A percentile compares a stretch with the other conserved stretches of the same genome.
phyloP scores from a whole-genome alignment of 1,140 invertebrate species.

The Nilaparvata lugens region DNA sequence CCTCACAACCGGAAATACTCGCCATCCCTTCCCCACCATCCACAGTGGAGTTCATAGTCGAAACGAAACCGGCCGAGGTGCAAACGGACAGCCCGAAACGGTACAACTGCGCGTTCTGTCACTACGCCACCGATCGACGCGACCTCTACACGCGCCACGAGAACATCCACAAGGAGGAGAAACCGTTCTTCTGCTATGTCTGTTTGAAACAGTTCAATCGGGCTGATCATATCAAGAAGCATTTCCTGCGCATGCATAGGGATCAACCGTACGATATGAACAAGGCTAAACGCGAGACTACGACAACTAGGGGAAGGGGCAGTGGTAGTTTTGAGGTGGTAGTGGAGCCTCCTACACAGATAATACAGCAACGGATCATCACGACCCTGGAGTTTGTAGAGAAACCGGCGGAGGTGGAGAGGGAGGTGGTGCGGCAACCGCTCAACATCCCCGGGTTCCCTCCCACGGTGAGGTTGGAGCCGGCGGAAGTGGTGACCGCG shows the following conservation, averaged over 20 bases:
- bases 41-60: neutral
- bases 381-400: neutral
- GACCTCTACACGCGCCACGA: slow-evolving; percentile 93
- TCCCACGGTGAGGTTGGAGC: slow-evolving; percentile 14
- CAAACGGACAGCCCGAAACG: slow-evolving; percentile 44
- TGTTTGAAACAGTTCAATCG: slow-evolving; percentile 87
- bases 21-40: neutral
- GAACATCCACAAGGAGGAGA: slow-evolving; percentile 90
- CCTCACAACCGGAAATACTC: slow-evolving; percentile 22
- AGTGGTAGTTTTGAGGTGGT: too few relatives aligned
- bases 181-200: slow-evolving; percentile 86
- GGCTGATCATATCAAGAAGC: slow-evolving; percentile 92
- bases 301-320: slow-evolving; percentile 21
- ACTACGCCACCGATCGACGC: slow-evolving; percentile 81
- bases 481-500: slow-evolving; percentile 13
- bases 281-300: slow-evolving; percentile 43
- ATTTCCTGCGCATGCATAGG: slow-evolving; percentile 82
- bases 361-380: too few relatives aligned
- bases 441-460: slow-evolving; percentile 23
- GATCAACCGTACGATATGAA: slow-evolving; percentile 79
- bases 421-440: neutral
- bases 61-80: neutral
- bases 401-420: slow-evolving; percentile 9
- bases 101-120: slow-evolving; percentile 75
- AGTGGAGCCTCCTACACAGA: neutral